Base-by-base conservation (phyloP, 2,888 invertebrate genomes). In the Drepanosiphum platanoidis region DNA sequence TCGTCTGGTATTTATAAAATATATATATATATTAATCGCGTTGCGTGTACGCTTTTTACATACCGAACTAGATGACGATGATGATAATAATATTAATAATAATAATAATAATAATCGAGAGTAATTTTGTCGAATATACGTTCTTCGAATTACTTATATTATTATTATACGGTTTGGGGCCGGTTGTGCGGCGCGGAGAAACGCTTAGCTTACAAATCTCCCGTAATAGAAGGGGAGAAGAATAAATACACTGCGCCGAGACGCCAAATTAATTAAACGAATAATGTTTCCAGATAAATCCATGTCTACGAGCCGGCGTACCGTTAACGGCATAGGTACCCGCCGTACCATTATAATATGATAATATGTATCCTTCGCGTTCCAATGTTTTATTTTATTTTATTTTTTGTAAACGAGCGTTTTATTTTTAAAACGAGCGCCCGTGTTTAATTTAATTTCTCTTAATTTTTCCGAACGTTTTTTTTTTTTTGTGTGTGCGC, bases 211-310 rank as follows among this genome's bases (percentile, higher is more conserved):
- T 72, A 72, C 72, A 18, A 46, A 72, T 42, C 30, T 46, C 72
- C 42, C 27, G 36, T 39, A n/a, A 39, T 39, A 39, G 27, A 39
- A 18, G 8, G 27, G 71, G n/a, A 39, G 27, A 39, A 18, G 8
- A 27, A 13, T 36, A 70, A 34, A 71, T 52, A 46, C 46, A 70
- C 34, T 71, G 27, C 4, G 22, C 18, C 18, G 42, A 74, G 34
- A 27, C 18, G 46, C 74, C 32, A 52, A 74, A 52, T 74, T 52
- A 74, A 74, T 74, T 52, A 74, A 74, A 74, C 74, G 32, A 74
- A 74, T 74, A 74, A 74, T 34, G 46, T 7, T n/a, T 27, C 5
- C 1, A 30, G 74, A 74, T 52, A 52, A 74, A 74, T 52, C 52
- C 34, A 9, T 34, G 52, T 74, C 32, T 52, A n/a, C 52, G 30